Evolutionary conservation across 1,140 invertebrate species (phyloP).

Genomic region (Coelopa frigida): DNA sequence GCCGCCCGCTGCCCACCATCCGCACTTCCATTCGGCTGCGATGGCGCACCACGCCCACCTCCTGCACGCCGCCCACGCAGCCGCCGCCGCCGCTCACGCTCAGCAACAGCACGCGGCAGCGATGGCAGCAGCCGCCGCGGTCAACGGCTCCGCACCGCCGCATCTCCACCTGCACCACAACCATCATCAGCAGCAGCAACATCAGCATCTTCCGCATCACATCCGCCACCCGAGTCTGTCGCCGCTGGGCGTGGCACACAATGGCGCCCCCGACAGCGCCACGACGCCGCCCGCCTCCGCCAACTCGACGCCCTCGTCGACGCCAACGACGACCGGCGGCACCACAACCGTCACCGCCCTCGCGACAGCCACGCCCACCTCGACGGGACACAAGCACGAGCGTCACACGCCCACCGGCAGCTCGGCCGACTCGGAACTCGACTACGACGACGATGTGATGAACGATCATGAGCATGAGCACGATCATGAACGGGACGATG

Average conservation of each 20-base stretch:
- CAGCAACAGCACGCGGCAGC: conserved; percentile 30
- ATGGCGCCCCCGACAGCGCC: background rate
- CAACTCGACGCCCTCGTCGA: conserved; percentile 1
- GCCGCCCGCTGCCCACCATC: conserved; percentile 12
- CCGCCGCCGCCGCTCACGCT: conserved; percentile 27
- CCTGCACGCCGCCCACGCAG: conserved; percentile 30
- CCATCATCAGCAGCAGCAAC: conserved; percentile 22
- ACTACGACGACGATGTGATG: conserved; percentile 52
- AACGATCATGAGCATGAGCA: conserved; percentile 56
- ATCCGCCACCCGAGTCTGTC: background rate
- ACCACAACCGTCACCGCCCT: conserved; percentile 6
- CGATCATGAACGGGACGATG: conserved; percentile 47
- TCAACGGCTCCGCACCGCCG: no score
- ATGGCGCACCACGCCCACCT: conserved; percentile 34
- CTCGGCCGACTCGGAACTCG: conserved; percentile 50
- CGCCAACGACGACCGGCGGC: background rate
- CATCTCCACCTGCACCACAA: conserved; percentile 30
- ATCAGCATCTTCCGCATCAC: conserved; percentile 10
- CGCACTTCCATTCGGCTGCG: conserved; percentile 32
- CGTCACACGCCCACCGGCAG: conserved; percentile 41
- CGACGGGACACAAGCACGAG: conserved; percentile 29
- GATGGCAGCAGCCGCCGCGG: conserved; percentile 29
- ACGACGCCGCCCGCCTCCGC: conserved; percentile 8
- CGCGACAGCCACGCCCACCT: conserved; percentile 8
- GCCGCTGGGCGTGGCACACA: background rate